These are phyloP conservation scores for Drosophila siamana DNA, from an alignment of 2,888 invertebrate genomes.

Conservation along the genomic window DNA sequence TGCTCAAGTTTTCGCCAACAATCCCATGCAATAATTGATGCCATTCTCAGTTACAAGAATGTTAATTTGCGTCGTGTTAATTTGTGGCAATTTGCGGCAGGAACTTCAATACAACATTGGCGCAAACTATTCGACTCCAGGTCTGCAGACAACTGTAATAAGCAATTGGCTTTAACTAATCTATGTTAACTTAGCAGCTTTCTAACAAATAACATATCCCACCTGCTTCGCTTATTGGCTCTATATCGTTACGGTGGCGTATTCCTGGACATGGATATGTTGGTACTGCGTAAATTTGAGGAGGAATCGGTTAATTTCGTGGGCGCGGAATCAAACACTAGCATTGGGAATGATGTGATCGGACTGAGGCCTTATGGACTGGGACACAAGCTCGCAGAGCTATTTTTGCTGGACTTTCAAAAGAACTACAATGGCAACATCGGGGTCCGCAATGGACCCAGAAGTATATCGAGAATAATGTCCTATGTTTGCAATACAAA, in stretches of 20 bases:
- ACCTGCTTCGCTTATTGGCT: neutral
- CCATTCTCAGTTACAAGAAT: slow-evolving; percentile 34
- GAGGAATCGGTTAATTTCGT: neutral
- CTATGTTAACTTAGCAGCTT: neutral
- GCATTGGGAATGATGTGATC: neutral
- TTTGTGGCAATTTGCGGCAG: neutral
- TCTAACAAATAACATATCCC: slow-evolving; percentile 30
- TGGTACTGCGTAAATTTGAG: neutral
- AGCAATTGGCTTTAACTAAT: neutral
- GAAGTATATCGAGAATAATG: neutral
- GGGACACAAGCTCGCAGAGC: neutral
- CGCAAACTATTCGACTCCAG: neutral
- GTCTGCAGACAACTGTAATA: neutral
- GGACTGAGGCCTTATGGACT: neutral
- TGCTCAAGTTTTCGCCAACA: neutral
- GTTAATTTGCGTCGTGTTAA: slow-evolving; percentile 1
- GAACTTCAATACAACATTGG: slow-evolving; percentile 7
- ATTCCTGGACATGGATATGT: neutral
- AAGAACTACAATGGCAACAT: slow-evolving; percentile 7
- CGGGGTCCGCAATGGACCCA: slow-evolving; percentile 23
- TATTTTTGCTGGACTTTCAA: slow-evolving; percentile 7
- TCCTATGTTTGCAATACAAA: neutral
- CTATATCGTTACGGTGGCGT: neutral
- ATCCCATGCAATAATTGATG: slow-evolving; percentile 7
- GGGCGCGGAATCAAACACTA: neutral